These are phyloP conservation scores for Loxodonta africana DNA, from an alignment of 2,113 vertebrate genomes.

Conservation along the genomic window DNA sequence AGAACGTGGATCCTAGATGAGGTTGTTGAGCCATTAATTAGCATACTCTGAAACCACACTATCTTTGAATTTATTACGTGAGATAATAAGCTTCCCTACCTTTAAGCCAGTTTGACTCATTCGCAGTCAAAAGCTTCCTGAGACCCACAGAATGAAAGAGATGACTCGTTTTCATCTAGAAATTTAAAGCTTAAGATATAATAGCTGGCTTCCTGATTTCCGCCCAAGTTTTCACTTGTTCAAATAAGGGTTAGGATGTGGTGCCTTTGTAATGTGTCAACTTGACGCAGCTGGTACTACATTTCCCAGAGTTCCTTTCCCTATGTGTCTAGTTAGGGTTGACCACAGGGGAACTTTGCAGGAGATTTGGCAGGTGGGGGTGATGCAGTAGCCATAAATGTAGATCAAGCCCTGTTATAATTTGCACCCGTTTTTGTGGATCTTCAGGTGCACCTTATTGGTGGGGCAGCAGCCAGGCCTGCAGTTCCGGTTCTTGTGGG, in stretches of 20 bases:
- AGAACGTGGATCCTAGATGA: background rate
- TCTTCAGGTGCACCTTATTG: background rate
- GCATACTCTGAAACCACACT: background rate
- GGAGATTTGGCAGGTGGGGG: background rate
- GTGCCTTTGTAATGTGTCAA: background rate
- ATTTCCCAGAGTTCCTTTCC: background rate
- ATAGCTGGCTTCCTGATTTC: slow-evolving; percentile 29
- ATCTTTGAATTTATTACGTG: background rate
- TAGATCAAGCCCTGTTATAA: background rate
- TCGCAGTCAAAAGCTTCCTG: slow-evolving; percentile 21
- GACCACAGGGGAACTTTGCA: slow-evolving; percentile 1
- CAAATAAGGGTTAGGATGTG: background rate
- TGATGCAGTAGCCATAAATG: background rate
- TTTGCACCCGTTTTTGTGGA: background rate
- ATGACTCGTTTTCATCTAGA: slow-evolving; percentile 32
- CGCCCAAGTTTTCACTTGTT: slow-evolving; percentile 52
- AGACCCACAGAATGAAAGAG: background rate
- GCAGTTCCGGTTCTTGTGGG: background rate
- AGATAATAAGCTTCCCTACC: background rate
- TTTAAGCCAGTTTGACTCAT: background rate
- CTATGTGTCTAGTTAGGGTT: slow-evolving; percentile 20
- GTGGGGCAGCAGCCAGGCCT: background rate
- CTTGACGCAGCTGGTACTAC: background rate
- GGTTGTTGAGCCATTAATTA: background rate
- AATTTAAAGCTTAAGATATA: slow-evolving; percentile 12